Base-by-base conservation (phyloP, 2,888 invertebrate species). In the Pecten maximus region DNA sequence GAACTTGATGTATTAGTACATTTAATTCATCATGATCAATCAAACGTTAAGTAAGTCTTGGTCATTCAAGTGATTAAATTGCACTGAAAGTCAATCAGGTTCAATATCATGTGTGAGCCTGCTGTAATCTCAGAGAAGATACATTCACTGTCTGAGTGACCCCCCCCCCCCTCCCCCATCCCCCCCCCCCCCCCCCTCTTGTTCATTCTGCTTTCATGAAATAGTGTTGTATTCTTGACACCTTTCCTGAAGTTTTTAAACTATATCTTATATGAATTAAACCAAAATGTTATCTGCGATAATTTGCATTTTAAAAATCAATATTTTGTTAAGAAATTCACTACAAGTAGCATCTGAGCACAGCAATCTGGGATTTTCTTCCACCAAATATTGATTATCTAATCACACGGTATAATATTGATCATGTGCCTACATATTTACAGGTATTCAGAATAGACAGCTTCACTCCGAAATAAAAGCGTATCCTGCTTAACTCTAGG, bases 11-110 rank as follows among this genome's bases (percentile, higher is more conserved):
- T 1, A 35, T 74, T 74, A 35, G 74, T 74, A 74, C 74, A 35
- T 74, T 74, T 74, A 74, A 74, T 74, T 74, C 74, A 74, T 74
- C 74, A 74, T 28, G 28, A 28, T 74, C 74, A 74, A 74, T 74
- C 12, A 28, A 2, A 74, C 16, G 74, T 74, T 74, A 74, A 74
- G 74, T 74, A 74, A 74, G 74, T 74, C 74, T 28, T 28, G 28
- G 74, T 35, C 74, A 35, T 74, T 74, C 28, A 74, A 74, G 35
- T 23, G 23, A 35, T 74, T 19, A 74, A 23, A 28, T 74, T 74
- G 74, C 28, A 12, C 35, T 28, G 28, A 6, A 74, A 74, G 74
- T 74, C 74, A 74, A 74, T 74, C 23, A 23, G 16, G 74, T 74
- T 74, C 74, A 74, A 74, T 74, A 74, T 28, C 35, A 35, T 74